Evolutionary conservation across 2,113 vertebrate genomes (phyloP).

Genomic region (Bos javanicus): DNA sequence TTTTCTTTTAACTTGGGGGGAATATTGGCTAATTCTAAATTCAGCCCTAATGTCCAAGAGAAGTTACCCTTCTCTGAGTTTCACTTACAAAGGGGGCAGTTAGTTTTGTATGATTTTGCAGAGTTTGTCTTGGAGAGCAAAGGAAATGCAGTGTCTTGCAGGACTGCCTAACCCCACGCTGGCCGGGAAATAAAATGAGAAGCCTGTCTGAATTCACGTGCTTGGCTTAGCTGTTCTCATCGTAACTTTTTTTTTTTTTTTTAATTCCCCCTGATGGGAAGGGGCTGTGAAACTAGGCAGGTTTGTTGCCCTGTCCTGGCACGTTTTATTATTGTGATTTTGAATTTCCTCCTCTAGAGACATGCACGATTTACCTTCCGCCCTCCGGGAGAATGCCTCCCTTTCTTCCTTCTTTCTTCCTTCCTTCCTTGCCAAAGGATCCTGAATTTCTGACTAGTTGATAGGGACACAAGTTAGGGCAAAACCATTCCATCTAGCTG

Average conservation of each 20-base stretch:
- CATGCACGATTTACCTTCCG: slow-evolving; percentile 54
- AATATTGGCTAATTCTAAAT: neutral
- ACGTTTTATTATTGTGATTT: slow-evolving; percentile 73
- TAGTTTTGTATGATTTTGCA: slow-evolving; percentile 57
- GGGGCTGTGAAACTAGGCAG: slow-evolving; percentile 55
- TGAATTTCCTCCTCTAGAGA: slow-evolving; percentile 62
- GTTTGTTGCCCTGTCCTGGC: slow-evolving; percentile 61
- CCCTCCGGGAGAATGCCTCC: slow-evolving; percentile 59
- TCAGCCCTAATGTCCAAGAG: neutral
- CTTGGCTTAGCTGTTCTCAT: slow-evolving; percentile 65
- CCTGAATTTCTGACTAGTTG: slow-evolving; percentile 48
- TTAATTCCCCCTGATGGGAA: slow-evolving; percentile 49
- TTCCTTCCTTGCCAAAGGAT: slow-evolving; percentile 58
- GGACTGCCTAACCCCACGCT: slow-evolving; percentile 41
- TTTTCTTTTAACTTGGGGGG: slow-evolving; percentile 23
- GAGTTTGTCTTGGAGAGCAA: slow-evolving; percentile 59
- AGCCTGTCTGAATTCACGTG: slow-evolving; percentile 72
- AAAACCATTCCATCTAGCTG: slow-evolving; percentile 27
- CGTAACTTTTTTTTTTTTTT: slow-evolving; percentile 61
- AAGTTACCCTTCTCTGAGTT: neutral
- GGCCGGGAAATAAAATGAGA: slow-evolving; percentile 63
- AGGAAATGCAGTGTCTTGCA: slow-evolving; percentile 47
- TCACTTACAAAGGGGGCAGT: neutral
- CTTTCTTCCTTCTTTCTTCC: slow-evolving; percentile 50
- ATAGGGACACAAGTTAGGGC: slow-evolving; percentile 58